A percentile compares a stretch with the other conserved stretches of the same genome.
Conservation (phyloP, 2,888 invertebrate genomes). For the Heliconius sara region DNA sequence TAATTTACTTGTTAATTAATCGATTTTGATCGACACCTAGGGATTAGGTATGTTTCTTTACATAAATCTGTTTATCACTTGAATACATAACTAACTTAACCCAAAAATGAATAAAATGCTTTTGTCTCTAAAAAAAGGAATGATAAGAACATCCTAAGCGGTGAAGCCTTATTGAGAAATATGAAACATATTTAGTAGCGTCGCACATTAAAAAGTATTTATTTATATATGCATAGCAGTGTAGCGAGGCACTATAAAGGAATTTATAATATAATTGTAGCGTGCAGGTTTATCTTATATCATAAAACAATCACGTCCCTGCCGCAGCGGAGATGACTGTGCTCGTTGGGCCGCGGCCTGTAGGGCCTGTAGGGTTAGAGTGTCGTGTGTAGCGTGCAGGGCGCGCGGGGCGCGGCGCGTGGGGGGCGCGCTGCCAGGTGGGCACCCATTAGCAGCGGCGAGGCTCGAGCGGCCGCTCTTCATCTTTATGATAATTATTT, state of each 20-base stretch:
- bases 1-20: no score
- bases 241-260: constrained; percentile 7
- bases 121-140: neutral
- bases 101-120: neutral
- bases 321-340: constrained; percentile 49
- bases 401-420: constrained; percentile 47
- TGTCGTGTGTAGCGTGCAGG: constrained; percentile 44
- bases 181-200: neutral
- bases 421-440: constrained; percentile 72
- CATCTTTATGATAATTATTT: constrained; percentile 85
- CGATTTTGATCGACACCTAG: no score
- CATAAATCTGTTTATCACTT: neutral
- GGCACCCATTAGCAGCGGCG: constrained; percentile 81
- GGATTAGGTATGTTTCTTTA: neutral
- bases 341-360: constrained; percentile 48
- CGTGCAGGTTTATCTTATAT: constrained; percentile 44
- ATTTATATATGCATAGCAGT: neutral
- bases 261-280: constrained; percentile 22
- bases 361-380: constrained; percentile 31
- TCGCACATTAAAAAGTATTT: neutral
- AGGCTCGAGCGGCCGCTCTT: constrained; percentile 82
- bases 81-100: neutral
- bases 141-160: neutral
- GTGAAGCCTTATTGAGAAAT: neutral
- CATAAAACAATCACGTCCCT: constrained; percentile 52